A percentile compares a stretch with the other conserved stretches of the same genome.
phyloP scores from a whole-genome alignment of 2,113 vertebrate genomes.

The Apteryx owenii region DNA sequence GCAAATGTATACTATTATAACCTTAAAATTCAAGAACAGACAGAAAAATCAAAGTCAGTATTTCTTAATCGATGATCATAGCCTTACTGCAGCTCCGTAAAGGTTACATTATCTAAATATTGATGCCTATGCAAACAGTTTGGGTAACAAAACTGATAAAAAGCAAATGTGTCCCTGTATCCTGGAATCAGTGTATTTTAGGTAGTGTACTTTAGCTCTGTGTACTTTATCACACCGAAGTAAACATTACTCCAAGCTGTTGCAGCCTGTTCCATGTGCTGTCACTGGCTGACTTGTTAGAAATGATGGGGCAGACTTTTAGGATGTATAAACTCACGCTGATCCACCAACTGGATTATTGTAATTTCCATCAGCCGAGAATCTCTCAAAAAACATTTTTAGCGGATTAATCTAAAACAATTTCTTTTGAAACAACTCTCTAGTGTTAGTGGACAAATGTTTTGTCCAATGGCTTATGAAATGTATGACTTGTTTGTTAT shows the following conservation, averaged over 20 bases:
- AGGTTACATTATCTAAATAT: background rate
- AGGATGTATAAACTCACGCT: background rate
- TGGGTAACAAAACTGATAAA: background rate
- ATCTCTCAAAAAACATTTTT: background rate
- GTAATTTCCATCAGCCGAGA: background rate
- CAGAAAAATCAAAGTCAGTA: background rate
- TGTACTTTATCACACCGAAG: background rate
- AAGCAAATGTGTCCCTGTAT: background rate
- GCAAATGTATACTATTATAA: background rate
- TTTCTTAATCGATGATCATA: background rate
- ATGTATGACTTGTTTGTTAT: background rate
- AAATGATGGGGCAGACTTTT: background rate
- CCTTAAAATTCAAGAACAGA: background rate
- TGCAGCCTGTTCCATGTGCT: background rate
- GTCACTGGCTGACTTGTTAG: background rate
- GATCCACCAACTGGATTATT: background rate
- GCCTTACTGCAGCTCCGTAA: background rate
- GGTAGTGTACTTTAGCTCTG: background rate
- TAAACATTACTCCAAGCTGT: background rate
- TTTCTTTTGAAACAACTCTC: background rate
- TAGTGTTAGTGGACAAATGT: background rate
- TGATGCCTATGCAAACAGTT: background rate
- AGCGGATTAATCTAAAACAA: background rate
- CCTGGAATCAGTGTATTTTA: rapidly evolving
- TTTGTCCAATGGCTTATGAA: background rate